Base-by-base conservation (phyloP, 2,888 invertebrate species). In the Drosophila flavopinicola region DNA sequence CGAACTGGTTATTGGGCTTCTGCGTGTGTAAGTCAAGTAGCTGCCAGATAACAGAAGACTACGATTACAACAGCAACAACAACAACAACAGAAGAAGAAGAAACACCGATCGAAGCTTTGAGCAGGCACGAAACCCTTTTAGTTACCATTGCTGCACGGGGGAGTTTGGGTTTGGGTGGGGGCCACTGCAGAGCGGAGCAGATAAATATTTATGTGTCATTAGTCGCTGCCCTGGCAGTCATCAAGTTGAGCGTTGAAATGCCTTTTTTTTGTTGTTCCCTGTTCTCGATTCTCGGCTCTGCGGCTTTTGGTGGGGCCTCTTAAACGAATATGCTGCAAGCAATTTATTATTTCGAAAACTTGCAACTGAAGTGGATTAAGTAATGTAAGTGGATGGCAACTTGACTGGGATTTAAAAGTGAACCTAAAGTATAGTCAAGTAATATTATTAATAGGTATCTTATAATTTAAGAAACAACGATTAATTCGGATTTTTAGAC, bases 131-230 rank as follows among this genome's bases (percentile, higher is more conserved):
- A 60, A 84, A 84, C 82, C 82, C 82, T 78, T 80, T 80, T 58
- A 70, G 82, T 75, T 75, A 72, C 64, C 70, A 35, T n/a, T 15
- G 13, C 20, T 20, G 20, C 2, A 7, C 7, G 17, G 20, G 11
- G 23, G 24, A 20, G 37, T 10, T 10, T 33, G 24, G 20, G 38
- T 13, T 17, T n/a, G 7, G 23, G 13, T 13, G 33, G 38, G 41
- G n/a, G 15, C 17, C 24, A 38, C 9, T 13, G 53, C 29, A 53
- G 33, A 13, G 6, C 11, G 20, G 44, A 11, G 39, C 66, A 59
- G 74, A 67, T 84, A 85, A 80, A 85, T 80, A 76, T 85, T 80
- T 83, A 80, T 85, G 83, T 85, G 82, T 85, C 80, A 80, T 80
- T 84, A 79, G 79, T 63, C 69, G 75, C 37, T 69, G 73, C 60